A percentile compares a stretch with the other conserved stretches of the same genome.
Evolutionary conservation across 2,113 vertebrate species (phyloP).

Genomic region (Pampusana beccarii): DNA sequence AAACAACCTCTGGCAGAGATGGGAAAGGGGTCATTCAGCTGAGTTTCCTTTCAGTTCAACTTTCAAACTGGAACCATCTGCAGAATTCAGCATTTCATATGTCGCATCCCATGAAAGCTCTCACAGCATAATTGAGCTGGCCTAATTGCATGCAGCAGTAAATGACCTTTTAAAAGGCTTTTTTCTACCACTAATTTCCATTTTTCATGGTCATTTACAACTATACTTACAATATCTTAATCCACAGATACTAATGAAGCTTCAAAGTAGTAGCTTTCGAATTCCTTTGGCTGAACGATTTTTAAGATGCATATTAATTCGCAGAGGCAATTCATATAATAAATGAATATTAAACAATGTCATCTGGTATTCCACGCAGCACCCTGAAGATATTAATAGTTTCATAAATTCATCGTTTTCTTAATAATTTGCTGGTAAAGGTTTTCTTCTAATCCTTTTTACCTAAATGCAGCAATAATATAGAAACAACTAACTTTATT

Average conservation of each 20-base stretch:
- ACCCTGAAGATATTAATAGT: not conserved
- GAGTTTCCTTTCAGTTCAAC: not conserved
- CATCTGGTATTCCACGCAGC: not conserved
- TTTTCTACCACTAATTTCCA: conserved; percentile 33
- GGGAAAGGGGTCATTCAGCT: not conserved
- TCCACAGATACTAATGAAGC: conserved; percentile 26
- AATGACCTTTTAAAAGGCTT: conserved; percentile 40
- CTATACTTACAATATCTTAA: not conserved
- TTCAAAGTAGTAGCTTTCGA: conserved; percentile 25
- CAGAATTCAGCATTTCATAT: not conserved
- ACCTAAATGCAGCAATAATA: not conserved
- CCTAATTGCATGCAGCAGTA: not conserved
- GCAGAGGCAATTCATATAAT: not conserved
- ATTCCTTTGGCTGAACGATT: not conserved
- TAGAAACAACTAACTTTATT: not conserved
- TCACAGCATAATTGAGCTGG: not conserved
- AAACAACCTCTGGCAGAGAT: not conserved
- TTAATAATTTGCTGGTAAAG: not conserved
- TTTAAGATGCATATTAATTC: conserved; percentile 22
- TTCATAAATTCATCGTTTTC: not conserved
- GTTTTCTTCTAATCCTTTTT: not conserved
- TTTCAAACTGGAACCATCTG: not conserved
- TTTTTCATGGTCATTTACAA: conserved; percentile 39
- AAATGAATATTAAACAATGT: not conserved
- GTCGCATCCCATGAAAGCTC: not conserved